Evolutionary conservation across 1,140 invertebrate genomes (phyloP).

Genomic region (Polyergus mexicanus): DNA sequence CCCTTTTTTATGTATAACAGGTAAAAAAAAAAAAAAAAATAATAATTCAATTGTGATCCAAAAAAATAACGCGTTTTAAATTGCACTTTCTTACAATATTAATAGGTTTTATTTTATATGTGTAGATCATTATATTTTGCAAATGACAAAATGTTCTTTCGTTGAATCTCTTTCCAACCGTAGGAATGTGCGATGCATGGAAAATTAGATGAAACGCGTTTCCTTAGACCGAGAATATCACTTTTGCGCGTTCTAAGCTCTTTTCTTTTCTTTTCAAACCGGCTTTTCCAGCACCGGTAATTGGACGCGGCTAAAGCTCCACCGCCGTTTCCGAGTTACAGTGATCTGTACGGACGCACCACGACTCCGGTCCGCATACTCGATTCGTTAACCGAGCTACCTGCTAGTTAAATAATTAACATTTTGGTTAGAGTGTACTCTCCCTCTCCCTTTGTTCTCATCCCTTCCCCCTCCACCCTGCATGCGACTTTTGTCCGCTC

Average conservation of each 20-base stretch:
- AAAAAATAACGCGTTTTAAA: background rate
- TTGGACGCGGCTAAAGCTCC: conserved; percentile 46
- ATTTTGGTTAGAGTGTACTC: conserved; percentile 83
- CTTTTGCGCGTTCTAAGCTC: conserved; percentile 10
- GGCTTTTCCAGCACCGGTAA: conserved; percentile 57
- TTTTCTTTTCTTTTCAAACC: conserved; percentile 28
- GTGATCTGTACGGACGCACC: conserved; percentile 52
- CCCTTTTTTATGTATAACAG: background rate
- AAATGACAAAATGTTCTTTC: background rate
- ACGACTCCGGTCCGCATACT: conserved; percentile 73
- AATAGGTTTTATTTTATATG: background rate
- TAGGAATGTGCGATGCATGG: background rate
- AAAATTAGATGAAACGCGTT: background rate
- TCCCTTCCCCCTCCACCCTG: background rate
- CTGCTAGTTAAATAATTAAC: conserved; percentile 85
- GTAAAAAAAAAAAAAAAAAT: background rate
- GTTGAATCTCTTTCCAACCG: background rate
- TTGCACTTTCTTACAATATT: background rate
- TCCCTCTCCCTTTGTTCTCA: conserved; percentile 43
- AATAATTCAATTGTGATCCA: background rate
- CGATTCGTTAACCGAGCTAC: conserved; percentile 81
- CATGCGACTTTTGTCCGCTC: conserved; percentile 38
- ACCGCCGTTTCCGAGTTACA: conserved; percentile 29
- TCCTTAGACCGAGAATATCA: conserved; percentile 13
- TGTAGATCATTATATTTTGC: background rate